Evolutionary conservation across 2,888 invertebrate genomes (phyloP).

Genomic region (Eurytoma adleriae): DNA sequence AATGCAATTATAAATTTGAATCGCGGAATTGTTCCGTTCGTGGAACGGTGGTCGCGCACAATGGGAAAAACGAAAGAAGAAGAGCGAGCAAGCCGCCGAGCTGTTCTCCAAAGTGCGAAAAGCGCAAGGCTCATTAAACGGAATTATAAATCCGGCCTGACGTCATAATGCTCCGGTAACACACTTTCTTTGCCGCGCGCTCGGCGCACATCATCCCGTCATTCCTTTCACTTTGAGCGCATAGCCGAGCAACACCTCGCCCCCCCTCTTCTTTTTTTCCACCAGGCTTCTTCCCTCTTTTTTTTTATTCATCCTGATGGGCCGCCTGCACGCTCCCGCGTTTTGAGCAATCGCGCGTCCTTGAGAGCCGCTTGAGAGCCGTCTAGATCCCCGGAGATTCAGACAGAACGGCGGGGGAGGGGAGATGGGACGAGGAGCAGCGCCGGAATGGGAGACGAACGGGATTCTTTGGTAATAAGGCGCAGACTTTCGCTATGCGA

Average conservation of each 20-base stretch:
- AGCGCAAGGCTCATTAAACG: conserved; percentile 32
- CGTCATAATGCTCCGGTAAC: conserved; percentile 43
- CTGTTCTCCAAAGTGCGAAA: conserved; percentile 12
- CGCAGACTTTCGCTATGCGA: not conserved
- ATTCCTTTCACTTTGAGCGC: conserved; percentile 35
- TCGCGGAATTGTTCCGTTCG: too few species aligned
- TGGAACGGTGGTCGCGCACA: not conserved
- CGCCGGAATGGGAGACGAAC: conserved; percentile 5
- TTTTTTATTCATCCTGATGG: too few species aligned
- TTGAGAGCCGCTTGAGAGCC: conserved; percentile 26
- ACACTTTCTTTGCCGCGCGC: conserved; percentile 21
- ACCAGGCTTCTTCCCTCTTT: not conserved
- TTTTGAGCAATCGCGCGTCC: conserved; percentile 11
- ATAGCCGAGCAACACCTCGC: not conserved
- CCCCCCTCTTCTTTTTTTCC: not conserved
- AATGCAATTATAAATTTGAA: not conserved
- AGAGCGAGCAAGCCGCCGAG: not conserved
- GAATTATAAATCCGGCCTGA: conserved; percentile 28
- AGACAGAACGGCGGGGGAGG: too few species aligned
- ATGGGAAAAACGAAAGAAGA: not conserved
- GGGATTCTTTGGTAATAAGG: conserved; percentile 30
- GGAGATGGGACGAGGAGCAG: not conserved
- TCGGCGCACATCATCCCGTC: not conserved
- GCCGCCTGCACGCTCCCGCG: too few species aligned
- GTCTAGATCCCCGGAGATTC: not conserved